A percentile compares a stretch with the other conserved stretches of the same genome.
Conservation (phyloP, 2,888 invertebrate genomes). For the Leucophora obtusa region DNA sequence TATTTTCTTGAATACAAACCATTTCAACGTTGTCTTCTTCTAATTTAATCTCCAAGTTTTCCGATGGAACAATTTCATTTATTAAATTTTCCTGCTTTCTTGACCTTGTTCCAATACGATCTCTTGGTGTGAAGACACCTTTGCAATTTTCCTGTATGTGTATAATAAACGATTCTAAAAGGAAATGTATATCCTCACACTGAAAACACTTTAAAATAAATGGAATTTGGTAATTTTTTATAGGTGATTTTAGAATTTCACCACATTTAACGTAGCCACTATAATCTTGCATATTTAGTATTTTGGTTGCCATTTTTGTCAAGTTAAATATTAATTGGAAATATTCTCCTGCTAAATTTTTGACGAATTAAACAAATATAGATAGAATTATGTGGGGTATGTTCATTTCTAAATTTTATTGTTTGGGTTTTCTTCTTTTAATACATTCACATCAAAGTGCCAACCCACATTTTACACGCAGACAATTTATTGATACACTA, state of each 20-base stretch:
- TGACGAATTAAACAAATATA: background rate
- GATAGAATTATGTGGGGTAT: too few relatives aligned
- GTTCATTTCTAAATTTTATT: too few relatives aligned
- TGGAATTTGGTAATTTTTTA: constrained; percentile 39
- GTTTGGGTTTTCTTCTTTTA: too few relatives aligned
- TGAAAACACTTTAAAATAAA: constrained; percentile 50
- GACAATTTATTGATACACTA: too few relatives aligned
- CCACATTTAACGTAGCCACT: constrained; percentile 53
- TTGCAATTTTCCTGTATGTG: constrained; percentile 43
- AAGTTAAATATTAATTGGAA: background rate
- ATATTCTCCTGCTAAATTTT: background rate
- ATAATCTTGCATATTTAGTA: constrained; percentile 31
- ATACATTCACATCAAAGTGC: too few relatives aligned
- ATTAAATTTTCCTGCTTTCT: constrained; percentile 13
- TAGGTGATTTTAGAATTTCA: constrained; percentile 55
- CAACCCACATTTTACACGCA: too few relatives aligned
- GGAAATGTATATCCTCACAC: constrained; percentile 42
- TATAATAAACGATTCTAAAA: constrained; percentile 46
- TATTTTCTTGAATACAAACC: constrained; percentile 6
- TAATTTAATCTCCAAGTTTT: background rate
- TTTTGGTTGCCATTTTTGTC: constrained; percentile 36
- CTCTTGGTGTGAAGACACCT: background rate
- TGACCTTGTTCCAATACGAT: background rate
- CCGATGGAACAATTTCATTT: background rate
- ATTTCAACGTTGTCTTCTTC: background rate